Evolutionary conservation across 2,113 vertebrate species (phyloP).

Genomic region (Lophura nycthemera): DNA sequence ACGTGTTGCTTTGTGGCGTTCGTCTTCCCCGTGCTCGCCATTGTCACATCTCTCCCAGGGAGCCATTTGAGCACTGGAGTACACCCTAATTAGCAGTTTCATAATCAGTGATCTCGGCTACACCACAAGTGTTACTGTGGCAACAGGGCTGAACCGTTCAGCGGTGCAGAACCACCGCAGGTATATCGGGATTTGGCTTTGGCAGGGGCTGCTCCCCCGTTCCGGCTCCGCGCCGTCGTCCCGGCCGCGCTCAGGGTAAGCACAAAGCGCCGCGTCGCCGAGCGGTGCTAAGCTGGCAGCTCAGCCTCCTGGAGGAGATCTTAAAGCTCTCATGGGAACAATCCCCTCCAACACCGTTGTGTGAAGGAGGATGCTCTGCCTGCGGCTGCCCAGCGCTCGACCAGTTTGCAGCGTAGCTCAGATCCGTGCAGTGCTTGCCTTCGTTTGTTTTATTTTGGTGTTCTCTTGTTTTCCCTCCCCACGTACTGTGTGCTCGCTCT

Average conservation of each 20-base stretch:
- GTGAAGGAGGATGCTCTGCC: conserved; percentile 2
- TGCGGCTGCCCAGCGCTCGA: accelerated
- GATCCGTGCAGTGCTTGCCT: not conserved
- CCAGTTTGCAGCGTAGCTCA: not conserved
- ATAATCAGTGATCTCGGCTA: conserved; percentile 62
- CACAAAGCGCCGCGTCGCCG: conserved; percentile 27
- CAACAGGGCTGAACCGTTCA: conserved; percentile 57
- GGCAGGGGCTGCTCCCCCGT: not conserved
- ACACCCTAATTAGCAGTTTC: conserved; percentile 64
- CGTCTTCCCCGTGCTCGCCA: not conserved
- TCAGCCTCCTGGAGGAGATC: conserved; percentile 8
- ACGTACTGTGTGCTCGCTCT: not conserved
- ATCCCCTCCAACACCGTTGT: conserved; percentile 47
- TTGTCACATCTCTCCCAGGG: not conserved
- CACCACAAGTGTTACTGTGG: conserved; percentile 71
- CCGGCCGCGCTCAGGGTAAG: conserved; percentile 52
- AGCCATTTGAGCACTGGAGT: conserved; percentile 44
- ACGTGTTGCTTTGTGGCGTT: not conserved
- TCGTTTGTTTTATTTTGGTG: not conserved
- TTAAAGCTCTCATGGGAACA: not conserved
- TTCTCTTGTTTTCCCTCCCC: not conserved
- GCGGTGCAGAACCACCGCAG: conserved; percentile 36
- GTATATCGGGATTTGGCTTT: not conserved
- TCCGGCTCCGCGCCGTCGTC: not conserved
- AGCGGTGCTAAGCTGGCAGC: not conserved